phyloP scores from a whole-genome alignment of 2,113 vertebrate species.

The Phalacrocorax pelagicus region DNA sequence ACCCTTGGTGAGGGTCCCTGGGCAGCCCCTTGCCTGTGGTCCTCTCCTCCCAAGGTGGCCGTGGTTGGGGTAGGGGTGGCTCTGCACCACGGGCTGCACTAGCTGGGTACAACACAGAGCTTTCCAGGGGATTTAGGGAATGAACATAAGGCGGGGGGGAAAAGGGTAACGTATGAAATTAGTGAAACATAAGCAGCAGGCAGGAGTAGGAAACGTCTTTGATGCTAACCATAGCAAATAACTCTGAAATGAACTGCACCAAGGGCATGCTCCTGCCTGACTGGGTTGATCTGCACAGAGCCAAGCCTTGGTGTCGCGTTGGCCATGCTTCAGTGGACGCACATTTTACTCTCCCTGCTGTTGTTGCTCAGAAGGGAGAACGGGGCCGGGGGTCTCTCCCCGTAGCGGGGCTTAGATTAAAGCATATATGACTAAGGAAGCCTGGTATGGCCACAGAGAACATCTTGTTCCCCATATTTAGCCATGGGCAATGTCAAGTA shows the following conservation, averaged over 20 bases:
- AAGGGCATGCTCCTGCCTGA: conserved; percentile 43
- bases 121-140: neutral
- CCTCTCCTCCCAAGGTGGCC: neutral
- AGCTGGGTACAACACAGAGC: neutral
- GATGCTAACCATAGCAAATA: conserved; percentile 50
- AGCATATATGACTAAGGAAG: conserved; percentile 55
- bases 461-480: conserved; percentile 62
- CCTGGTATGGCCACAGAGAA: conserved; percentile 64
- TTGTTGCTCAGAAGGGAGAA: neutral
- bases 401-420: conserved; percentile 26
- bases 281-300: conserved; percentile 4
- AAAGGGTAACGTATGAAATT: neutral
- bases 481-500: conserved; percentile 63
- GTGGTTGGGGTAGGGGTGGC: rapidly evolving
- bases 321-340: conserved; percentile 44
- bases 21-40: neutral
- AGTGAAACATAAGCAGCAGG: neutral
- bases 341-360: neutral
- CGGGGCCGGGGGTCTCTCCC: neutral
- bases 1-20: neutral
- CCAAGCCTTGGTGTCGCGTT: neutral
- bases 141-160: neutral
- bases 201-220: neutral
- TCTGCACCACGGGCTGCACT: rapidly evolving
- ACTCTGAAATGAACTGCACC: neutral